Conservation (phyloP, 2,797 vertebrate species). For the Mus spretus region DNA sequence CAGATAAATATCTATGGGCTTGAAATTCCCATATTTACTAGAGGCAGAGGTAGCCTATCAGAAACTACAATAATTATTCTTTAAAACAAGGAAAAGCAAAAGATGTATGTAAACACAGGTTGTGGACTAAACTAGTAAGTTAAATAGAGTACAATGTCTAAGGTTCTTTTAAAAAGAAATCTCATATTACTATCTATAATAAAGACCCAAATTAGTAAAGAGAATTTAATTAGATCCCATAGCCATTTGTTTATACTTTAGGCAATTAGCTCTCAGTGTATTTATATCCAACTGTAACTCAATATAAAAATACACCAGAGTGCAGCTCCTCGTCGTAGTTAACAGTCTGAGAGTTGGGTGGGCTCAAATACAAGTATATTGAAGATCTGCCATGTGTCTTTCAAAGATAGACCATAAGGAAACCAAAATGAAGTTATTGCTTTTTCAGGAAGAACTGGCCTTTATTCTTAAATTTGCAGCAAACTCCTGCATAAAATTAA, state of each 20-base stretch:
- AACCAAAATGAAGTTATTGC: conserved; percentile 42
- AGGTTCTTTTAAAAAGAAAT: not conserved
- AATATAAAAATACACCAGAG: not conserved
- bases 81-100: conserved; percentile 17
- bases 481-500: conserved; percentile 38
- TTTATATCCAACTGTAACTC: conserved; percentile 22
- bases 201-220: conserved; percentile 33
- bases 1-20: conserved; percentile 43
- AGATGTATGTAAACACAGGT: not conserved
- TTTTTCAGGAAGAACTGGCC: conserved; percentile 15
- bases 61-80: conserved; percentile 33
- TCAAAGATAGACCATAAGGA: not conserved
- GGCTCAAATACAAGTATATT: not conserved
- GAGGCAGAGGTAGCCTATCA: not conserved
- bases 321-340: not conserved
- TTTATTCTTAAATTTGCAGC: conserved; percentile 33
- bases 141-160: not conserved
- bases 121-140: not conserved
- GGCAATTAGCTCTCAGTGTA: not conserved
- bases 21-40: conserved; percentile 22
- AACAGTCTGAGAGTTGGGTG: not conserved
- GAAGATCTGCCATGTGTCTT: not conserved
- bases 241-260: conserved; percentile 33
- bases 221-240: conserved; percentile 30
- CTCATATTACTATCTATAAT: not conserved